These are phyloP conservation scores for Thecophora atra DNA, from an alignment of 2,888 invertebrate genomes.

Conservation along the genomic window DNA sequence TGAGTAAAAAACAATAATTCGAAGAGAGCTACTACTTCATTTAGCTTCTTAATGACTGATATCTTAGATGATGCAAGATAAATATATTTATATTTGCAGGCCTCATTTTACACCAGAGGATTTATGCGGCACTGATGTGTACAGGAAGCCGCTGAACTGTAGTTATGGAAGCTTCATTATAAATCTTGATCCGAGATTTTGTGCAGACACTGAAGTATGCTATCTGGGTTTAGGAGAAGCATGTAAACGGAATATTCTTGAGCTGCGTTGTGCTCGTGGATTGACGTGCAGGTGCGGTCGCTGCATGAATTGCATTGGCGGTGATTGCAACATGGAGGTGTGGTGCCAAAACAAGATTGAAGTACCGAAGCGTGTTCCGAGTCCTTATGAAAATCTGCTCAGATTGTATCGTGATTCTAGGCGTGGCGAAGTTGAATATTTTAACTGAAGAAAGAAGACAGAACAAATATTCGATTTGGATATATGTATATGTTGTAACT, in stretches of 20 bases:
- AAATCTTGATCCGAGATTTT: neutral
- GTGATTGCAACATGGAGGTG: constrained; percentile 17
- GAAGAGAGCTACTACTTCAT: too few relatives aligned
- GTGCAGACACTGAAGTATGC: constrained; percentile 22
- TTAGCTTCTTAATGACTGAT: too few relatives aligned
- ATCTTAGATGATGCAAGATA: too few relatives aligned
- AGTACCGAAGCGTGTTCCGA: constrained; percentile 9
- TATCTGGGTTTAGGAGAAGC: constrained; percentile 22
- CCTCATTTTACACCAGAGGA: constrained; percentile 13
- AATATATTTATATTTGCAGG: constrained; percentile 1
- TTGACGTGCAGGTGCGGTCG: constrained; percentile 25
- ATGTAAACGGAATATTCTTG: constrained; percentile 8
- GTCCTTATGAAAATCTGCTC: constrained; percentile 7
- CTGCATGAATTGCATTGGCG: constrained; percentile 22
- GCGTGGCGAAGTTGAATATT: neutral
- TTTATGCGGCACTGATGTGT: constrained; percentile 10
- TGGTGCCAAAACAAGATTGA: constrained; percentile 20
- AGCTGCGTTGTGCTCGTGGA: constrained; percentile 28
- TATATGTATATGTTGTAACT: too few relatives aligned
- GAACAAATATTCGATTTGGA: neutral
- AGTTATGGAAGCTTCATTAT: constrained; percentile 15
- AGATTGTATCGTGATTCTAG: neutral
- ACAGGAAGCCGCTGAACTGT: constrained; percentile 18
- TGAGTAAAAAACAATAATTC: constrained; percentile 8
- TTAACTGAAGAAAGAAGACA: neutral